phyloP scores from a whole-genome alignment of 2,797 vertebrate genomes.

The Coilia nasus region DNA sequence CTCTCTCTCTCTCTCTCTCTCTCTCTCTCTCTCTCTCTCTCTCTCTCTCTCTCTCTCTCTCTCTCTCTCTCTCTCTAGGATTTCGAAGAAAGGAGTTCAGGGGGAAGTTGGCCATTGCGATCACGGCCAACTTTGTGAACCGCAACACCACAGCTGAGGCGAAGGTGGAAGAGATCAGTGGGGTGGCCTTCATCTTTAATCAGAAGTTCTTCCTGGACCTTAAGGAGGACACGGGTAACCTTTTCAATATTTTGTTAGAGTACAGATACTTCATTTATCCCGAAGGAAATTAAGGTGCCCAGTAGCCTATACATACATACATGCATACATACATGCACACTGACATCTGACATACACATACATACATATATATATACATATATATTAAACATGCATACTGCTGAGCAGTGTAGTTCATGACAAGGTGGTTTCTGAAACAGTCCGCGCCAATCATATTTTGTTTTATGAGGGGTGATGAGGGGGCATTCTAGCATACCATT shows the following conservation, averaged over 20 bases:
- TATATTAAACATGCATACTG: too few relatives aligned
- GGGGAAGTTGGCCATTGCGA: constrained; percentile 95
- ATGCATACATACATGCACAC: too few relatives aligned
- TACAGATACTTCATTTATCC: neutral
- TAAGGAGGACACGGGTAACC: constrained; percentile 89
- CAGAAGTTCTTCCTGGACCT: constrained; percentile 99
- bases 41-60: neutral
- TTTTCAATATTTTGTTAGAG: neutral
- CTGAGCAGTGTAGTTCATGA: neutral
- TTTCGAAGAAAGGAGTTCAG: constrained; percentile 95
- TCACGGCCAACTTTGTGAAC: constrained; percentile 98
- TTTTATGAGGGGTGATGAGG: neutral
- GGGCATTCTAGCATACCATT: neutral
- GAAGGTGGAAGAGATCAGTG: constrained; percentile 97
- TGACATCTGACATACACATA: too few relatives aligned
- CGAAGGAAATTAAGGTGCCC: neutral
- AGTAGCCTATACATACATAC: too few relatives aligned
- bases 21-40: neutral
- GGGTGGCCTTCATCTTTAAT: constrained; percentile 98
- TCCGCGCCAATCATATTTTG: neutral
- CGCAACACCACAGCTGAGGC: constrained; percentile 96
- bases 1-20: neutral
- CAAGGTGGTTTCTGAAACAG: neutral
- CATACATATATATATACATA: too few relatives aligned
- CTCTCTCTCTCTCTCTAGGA: constrained; percentile 67